Base-by-base conservation (phyloP, 2,888 invertebrate species). In the Augochlorella aurata region DNA sequence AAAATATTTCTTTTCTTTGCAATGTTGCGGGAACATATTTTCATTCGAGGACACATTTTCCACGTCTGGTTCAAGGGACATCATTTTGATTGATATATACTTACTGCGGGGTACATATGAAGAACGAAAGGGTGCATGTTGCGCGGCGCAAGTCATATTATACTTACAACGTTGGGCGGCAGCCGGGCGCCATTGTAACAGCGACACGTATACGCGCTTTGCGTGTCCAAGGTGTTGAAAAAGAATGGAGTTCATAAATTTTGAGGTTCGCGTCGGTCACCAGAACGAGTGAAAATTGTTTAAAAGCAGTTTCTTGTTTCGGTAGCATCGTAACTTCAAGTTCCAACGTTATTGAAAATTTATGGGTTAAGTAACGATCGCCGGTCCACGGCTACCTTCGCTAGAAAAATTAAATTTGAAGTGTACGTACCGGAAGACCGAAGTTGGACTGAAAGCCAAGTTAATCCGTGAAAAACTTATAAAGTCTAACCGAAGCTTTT, bases 91-190 rank as follows among this genome's bases (percentile, higher is more conserved):
- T 47, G 18, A 49, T 47, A 24, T 50, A 44, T 45, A 73, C 65
- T 73, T 44, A 50, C 7, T 24, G 50, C n/a, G 24, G 47, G 50
- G 29, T 67, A 52, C 29, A 21, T 45, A 12, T 63, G 50, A 79
- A 70, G 68, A 67, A 74, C 72, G 74, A 61, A 67, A 65, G 72
- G 24, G 61, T 73, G 70, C 72, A 80, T 74, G 61, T 74, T 76
- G 69, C 72, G 24, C 47, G 70, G 70, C 67, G 85, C 77, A 85
- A 87, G 87, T 87, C 76, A 79, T 83, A 78, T 85, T 78, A 79
- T 38, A 12, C 45, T 58, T 58, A 58, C 14, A 74, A 82, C 45
- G 65, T 78, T 14, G 87, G 85, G 70, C 74, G 80, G 45, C 85
- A 85, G 83, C 82, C 80, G 85, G 87, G 67, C 82, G 82, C 85